A percentile compares a stretch with the other conserved stretches of the same genome.
Conservation (phyloP, 2,888 invertebrate genomes). For the Tipula unca region DNA sequence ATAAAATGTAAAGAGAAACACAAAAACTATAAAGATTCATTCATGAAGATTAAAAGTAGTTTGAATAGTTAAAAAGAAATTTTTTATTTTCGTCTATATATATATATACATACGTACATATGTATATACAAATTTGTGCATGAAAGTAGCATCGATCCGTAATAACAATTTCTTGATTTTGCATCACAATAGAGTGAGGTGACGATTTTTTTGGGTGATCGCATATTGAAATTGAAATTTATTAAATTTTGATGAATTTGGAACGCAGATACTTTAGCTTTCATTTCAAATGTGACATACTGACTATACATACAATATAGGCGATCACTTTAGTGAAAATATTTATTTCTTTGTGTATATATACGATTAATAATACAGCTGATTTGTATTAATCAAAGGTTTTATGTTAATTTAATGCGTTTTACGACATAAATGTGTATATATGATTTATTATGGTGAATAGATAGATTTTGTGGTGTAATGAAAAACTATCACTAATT, state of each 20-base stretch:
- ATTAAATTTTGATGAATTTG: background rate
- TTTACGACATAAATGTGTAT: background rate
- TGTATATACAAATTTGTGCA: background rate
- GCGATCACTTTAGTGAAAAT: background rate
- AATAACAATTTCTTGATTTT: background rate
- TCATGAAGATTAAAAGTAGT: background rate
- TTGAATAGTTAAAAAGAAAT: background rate
- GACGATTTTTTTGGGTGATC: background rate
- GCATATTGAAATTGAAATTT: background rate
- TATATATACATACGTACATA: too few species aligned
- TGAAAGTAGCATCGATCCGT: background rate
- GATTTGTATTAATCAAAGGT: background rate
- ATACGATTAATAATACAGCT: too few species aligned
- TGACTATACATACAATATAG: background rate
- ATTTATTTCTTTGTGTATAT: background rate
- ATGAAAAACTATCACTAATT: background rate
- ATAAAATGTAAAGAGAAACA: background rate
- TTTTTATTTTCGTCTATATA: background rate
- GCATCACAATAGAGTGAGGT: background rate
- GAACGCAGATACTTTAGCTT: background rate
- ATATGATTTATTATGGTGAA: background rate
- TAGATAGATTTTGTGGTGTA: background rate
- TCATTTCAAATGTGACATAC: background rate
- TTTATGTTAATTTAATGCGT: background rate
- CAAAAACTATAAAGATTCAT: background rate